Percentiles rank a stretch among this genome's conserved stretches.
phyloP scores from a whole-genome alignment of 2,113 vertebrate genomes.

The Hippocampus barbouri region DNA sequence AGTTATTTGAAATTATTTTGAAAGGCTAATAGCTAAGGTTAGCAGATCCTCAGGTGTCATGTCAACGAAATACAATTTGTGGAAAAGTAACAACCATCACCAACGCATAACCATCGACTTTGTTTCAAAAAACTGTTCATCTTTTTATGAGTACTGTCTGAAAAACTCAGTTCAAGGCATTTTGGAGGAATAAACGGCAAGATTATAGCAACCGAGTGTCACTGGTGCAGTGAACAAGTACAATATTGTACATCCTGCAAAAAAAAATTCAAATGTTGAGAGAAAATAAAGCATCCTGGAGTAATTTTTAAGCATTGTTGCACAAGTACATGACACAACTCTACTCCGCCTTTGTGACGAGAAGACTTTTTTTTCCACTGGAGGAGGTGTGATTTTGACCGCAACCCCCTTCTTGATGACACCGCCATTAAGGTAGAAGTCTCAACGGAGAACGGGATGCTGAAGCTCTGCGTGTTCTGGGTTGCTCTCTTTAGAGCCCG shows the following conservation, averaged over 20 bases:
- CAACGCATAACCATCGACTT: not conserved
- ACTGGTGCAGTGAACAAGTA: not conserved
- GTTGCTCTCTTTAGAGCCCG: constrained; percentile 15
- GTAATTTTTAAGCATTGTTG: not conserved
- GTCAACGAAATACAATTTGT: not conserved
- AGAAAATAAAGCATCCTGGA: not conserved
- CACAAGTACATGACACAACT: not conserved
- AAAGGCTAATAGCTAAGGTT: too few relatives aligned
- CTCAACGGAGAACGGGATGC: constrained; percentile 29
- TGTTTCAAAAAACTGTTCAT: not conserved
- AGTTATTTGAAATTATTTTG: too few relatives aligned
- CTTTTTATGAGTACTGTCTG: too few relatives aligned
- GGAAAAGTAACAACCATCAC: not conserved
- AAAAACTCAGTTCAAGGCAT: not conserved
- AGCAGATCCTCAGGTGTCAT: not conserved
- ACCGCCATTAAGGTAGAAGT: not conserved
- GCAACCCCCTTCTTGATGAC: constrained; percentile 8
- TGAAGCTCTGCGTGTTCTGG: constrained; percentile 11
- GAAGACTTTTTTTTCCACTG: not conserved
- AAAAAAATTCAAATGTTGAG: not conserved
- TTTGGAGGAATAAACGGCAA: not conserved
- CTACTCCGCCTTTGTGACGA: not conserved
- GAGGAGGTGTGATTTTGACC: not conserved
- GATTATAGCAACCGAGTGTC: not conserved
- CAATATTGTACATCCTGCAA: not conserved